Base-by-base conservation (phyloP, 1,140 invertebrate genomes). In the Philaenus spumarius region DNA sequence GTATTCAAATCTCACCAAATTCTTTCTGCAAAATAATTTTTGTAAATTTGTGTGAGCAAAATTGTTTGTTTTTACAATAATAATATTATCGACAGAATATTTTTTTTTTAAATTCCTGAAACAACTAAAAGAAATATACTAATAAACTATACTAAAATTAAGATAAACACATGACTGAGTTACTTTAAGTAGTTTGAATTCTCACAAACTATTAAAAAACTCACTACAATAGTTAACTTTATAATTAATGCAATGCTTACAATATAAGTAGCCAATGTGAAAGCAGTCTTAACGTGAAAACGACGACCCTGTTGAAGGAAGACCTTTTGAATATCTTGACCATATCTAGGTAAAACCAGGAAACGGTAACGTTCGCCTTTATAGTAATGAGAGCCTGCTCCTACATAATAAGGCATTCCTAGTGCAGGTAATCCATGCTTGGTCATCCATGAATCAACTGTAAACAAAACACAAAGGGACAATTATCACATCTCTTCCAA, bases 341-440 rank as follows among this genome's bases (percentile, higher is more conserved):
- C 87, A 74, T 90, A 97, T 62, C 91, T 80, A 19, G 91, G 90
- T 69, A 98, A 81, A 0, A 98, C 87, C 67, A 98, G 80, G 75
- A 97, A 98, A 58, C 95, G 77, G 67, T 93, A 96, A 64, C 84
- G 83, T 55, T 82, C 76, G 15, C 80, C 79, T 46, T 81, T 77
- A 61, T 81, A 81, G 43, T 78, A 70, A 70, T 90, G 83, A 34
- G 85, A 85, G 3, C 95, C 95, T 62, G 86, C 90, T 19, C 88
- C 89, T 61, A 95, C 83, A 65, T 89, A 96, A 37, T 82, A 78
- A 3, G 95, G 93, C 74, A 98, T 84, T 23, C 93, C 94, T 4
- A 97, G 75, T 63, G 81, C 82, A 53, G 82, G 82, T 15, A 87
- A 71, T 61, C 82, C 81, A 50, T 84, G 81, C 54, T 78, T 69